phyloP scores from a whole-genome alignment of 2,797 vertebrate genomes.

The Pipistrellus pygmaeus region DNA sequence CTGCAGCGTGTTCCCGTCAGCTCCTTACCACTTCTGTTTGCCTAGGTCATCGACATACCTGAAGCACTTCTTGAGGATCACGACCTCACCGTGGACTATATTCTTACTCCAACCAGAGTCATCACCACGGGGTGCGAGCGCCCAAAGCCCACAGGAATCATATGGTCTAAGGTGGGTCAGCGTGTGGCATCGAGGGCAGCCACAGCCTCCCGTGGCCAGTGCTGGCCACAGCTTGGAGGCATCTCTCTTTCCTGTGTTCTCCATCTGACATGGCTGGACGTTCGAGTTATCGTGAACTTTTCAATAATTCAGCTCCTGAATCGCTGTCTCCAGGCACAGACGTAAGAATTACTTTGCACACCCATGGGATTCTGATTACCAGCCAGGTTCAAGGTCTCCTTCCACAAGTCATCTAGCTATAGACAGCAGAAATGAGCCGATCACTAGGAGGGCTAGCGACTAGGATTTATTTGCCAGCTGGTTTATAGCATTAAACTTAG shows the following conservation, averaged over 20 bases:
- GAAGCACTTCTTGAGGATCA: slow-evolving; percentile 93
- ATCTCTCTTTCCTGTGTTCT: not conserved
- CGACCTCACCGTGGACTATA: slow-evolving; percentile 97
- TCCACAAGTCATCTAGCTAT: too few species aligned
- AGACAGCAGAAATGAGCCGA: rapidly evolving
- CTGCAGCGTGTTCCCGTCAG: rapidly evolving
- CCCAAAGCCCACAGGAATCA: slow-evolving; percentile 93
- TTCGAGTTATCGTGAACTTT: not conserved
- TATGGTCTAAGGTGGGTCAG: slow-evolving; percentile 94
- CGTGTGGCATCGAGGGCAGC: rapidly evolving
- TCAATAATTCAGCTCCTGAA: not conserved
- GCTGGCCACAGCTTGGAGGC: rapidly evolving
- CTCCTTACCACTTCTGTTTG: not conserved
- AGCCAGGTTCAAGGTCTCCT: not conserved
- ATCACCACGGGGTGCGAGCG: slow-evolving; percentile 91
- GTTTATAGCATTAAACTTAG: not conserved
- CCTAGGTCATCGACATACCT: slow-evolving; percentile 93
- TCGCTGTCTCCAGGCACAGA: rapidly evolving
- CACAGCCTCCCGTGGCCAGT: rapidly evolving
- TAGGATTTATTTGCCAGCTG: not conserved
- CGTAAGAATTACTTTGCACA: not conserved
- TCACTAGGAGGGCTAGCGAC: too few species aligned
- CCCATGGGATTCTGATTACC: not conserved
- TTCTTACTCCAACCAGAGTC: slow-evolving; percentile 95
- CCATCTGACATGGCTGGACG: rapidly evolving